Base-by-base conservation (phyloP, 2,113 vertebrate genomes). In the Dermatemys mawii region DNA sequence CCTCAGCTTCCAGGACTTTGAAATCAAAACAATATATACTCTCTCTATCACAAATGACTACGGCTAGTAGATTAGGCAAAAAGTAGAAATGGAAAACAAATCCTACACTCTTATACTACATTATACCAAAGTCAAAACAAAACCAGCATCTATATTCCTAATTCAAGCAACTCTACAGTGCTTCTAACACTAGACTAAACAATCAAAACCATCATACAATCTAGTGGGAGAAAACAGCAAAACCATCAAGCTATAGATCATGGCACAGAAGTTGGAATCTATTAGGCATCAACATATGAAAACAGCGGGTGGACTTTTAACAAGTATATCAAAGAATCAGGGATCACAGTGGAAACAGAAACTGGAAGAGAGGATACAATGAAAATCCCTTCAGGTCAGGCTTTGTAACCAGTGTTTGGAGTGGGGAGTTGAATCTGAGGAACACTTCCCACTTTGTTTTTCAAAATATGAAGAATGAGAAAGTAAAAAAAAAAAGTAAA, bases 351-450 rank as follows among this genome's bases (percentile, higher is more conserved):
- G 21, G 90, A 86, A 83, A 50, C 4, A 53, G 60, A 85, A 90
- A 55, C 35, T 55, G 29, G 0, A 0, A 55, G 27, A 93, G 29
- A 0, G 0, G 38, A 19, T 29, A 48, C 29, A 87, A 84, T 21
- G 27, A 86, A 29, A 84, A 83, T 4, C 44, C 54, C 73, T 38
- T 38, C 50, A 85, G 49, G 32, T 1, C 1, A 1, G 3, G 86
- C n/a, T 81, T 83, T 87, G n/a, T 54, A 83, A 53, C 10, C 46
- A 60, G 21, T 26, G 17, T 26, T 79, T 81, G 26, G 60, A 87
- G 92, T 35, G 75, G 1, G 22, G 51, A 93, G 57, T 13, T 2
- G 53, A 55, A 19, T 87, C 60, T 48, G 3, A 8, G 78, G 9
- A 26, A 26, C 11, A 14, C 44, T 70, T 90, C 91, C 51, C 35